A percentile compares a stretch with the other conserved stretches of the same genome.
phyloP scores from a whole-genome alignment of 2,797 vertebrate genomes.

The Anguilla pacifica region DNA sequence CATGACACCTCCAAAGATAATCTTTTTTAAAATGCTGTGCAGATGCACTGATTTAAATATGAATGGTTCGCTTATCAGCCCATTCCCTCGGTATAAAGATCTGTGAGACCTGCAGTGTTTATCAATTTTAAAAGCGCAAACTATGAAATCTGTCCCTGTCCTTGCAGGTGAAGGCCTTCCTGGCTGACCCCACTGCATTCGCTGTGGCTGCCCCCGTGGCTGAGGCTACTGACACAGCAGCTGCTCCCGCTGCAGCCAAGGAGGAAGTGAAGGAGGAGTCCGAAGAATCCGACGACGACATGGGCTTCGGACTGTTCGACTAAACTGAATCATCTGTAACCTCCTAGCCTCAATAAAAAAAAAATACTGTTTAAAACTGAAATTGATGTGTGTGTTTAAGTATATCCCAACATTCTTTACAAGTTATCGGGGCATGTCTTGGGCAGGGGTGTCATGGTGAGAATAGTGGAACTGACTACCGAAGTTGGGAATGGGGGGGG shows the following conservation, averaged over 20 bases:
- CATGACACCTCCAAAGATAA: neutral
- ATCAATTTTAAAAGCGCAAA: neutral
- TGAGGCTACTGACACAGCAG: constrained; percentile 63
- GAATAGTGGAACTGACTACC: neutral
- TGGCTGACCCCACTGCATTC: constrained; percentile 94
- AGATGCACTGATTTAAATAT: constrained; percentile 68
- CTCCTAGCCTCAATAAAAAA: neutral
- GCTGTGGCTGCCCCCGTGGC: constrained; percentile 77
- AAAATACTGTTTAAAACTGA: neutral
- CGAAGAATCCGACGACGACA: constrained; percentile 91
- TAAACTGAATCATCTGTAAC: constrained; percentile 54
- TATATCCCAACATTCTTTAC: neutral
- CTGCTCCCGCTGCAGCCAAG: constrained; percentile 59
- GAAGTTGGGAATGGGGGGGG: too few relatives aligned
- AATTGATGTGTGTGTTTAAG: neutral
- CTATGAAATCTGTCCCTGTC: accelerated
- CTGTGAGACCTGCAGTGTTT: neutral
- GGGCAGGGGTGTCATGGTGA: neutral
- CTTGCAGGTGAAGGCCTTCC: constrained; percentile 88
- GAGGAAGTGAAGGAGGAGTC: constrained; percentile 86
- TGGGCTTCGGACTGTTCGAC: constrained; percentile 96
- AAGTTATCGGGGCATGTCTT: neutral
- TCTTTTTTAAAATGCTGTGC: constrained; percentile 46
- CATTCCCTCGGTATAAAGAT: neutral
- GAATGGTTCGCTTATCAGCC: constrained; percentile 33